Evolutionary conservation across 2,113 vertebrate species (phyloP).

Genomic region (Indicator indicator): DNA sequence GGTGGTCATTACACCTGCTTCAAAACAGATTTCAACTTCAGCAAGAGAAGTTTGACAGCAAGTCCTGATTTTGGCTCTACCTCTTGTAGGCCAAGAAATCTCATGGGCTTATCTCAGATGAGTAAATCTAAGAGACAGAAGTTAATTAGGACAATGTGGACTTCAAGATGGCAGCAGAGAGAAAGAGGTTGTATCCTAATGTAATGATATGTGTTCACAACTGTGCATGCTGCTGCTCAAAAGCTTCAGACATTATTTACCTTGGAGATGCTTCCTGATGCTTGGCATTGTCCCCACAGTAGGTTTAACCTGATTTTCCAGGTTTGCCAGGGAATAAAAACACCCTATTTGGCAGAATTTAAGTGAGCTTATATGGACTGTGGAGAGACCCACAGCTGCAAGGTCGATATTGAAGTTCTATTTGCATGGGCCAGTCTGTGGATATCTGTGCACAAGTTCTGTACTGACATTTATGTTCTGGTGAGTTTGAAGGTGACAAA

Average conservation of each 20-base stretch:
- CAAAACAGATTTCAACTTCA: not conserved
- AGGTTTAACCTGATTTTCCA: constrained; percentile 86
- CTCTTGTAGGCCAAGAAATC: constrained; percentile 54
- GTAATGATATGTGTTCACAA: constrained; percentile 88
- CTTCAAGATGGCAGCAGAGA: constrained; percentile 83
- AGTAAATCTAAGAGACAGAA: constrained; percentile 85
- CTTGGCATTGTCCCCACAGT: constrained; percentile 83
- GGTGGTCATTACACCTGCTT: not conserved
- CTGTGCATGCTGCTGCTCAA: constrained; percentile 82
- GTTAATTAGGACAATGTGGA: constrained; percentile 80
- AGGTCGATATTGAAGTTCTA: not conserved
- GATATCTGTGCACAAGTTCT: not conserved
- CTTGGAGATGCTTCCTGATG: constrained; percentile 88
- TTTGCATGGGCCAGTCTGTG: not conserved
- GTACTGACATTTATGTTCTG: not conserved
- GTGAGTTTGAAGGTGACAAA: not conserved
- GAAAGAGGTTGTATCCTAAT: constrained; percentile 84
- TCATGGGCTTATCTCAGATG: constrained; percentile 80
- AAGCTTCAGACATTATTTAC: constrained; percentile 84
- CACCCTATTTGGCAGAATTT: constrained; percentile 33
- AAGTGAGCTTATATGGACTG: not conserved
- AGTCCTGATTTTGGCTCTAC: not conserved
- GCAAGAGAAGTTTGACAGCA: not conserved
- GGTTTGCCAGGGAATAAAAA: constrained; percentile 81
- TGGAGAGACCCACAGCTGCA: not conserved